Base-by-base conservation (phyloP, 1,140 invertebrate genomes). In the Cotesia chilonis region DNA sequence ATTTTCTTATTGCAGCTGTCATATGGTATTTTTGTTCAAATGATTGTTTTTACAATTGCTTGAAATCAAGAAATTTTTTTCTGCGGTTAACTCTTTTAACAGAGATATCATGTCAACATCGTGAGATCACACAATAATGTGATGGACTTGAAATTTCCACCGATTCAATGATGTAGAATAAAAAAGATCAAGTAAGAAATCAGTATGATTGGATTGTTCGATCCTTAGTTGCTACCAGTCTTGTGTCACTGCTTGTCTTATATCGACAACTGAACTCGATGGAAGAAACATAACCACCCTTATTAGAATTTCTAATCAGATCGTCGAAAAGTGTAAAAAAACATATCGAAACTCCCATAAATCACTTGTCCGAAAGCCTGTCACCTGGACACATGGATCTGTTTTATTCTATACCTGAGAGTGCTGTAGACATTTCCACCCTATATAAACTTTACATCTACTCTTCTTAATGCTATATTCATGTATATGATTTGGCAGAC, bases 221-320 rank as follows among this genome's bases (percentile, higher is more conserved):
- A 74, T 77, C 76, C 73, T 74, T 57, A 6, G 14, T 63, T 63
- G 28, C 60, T 36, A 28, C 20, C 17, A 12, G 28, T 59, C 54
- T 75, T 78, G 78, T 82, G 79, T 82, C 82, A 82, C 78, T 82
- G 79, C 78, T 79, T 80, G 59, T 65, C 67, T 47, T 63, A 54
- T 57, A 47, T 14, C 54, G 41, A 47, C 60, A 37, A 17, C 61
- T 57, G 54, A 63, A 47, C 38, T 65, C 63, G 37, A 61, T 54
- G 71, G 54, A 60, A 68, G 74, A 68, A 68, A 69, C 71, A 47
- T 47, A 74, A 47, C 67, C 67, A 36, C 72, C 72, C 71, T 74
- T 79, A 86, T 86, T 81, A 83, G 85, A 86, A 86, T 84, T 86
- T 86, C 83, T 84, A 86, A 86, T 85, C 84, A 85, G 84, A 82